phyloP scores from a whole-genome alignment of 2,888 invertebrate species.

The Seira sanloemensis region DNA sequence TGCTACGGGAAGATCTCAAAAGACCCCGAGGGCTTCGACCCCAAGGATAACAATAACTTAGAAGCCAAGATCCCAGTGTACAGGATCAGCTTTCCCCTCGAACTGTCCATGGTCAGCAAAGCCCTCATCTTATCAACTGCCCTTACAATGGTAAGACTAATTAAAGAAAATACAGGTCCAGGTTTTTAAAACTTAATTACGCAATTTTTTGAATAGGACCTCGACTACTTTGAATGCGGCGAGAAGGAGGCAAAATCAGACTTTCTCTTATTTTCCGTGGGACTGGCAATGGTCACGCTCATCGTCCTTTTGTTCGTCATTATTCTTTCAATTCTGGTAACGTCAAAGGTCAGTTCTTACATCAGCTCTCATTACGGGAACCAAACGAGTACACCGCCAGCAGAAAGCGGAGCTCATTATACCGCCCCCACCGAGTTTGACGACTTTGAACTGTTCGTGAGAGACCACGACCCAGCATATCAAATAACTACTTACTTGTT shows the following conservation, averaged over 20 bases:
- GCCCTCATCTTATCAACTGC: slow-evolving; percentile 63
- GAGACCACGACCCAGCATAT: slow-evolving; percentile 45
- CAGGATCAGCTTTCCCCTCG: slow-evolving; percentile 58
- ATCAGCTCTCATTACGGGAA: slow-evolving; percentile 31
- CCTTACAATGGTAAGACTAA: slow-evolving; percentile 56
- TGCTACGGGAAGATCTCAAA: slow-evolving; percentile 65
- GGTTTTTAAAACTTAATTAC: not conserved
- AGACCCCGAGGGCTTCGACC: slow-evolving; percentile 64
- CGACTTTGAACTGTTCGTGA: slow-evolving; percentile 48
- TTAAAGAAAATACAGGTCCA: too few relatives aligned
- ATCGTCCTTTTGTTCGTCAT: slow-evolving; percentile 59
- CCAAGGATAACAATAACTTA: slow-evolving; percentile 44
- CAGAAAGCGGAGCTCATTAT: slow-evolving; percentile 21
- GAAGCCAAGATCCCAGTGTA: slow-evolving; percentile 62
- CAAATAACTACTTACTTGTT: too few relatives aligned
- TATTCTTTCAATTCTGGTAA: slow-evolving; percentile 62
- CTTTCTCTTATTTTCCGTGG: slow-evolving; percentile 58
- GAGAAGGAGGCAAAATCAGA: slow-evolving; percentile 61
- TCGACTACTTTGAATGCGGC: slow-evolving; percentile 66
- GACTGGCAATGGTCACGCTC: slow-evolving; percentile 50
- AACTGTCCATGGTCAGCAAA: slow-evolving; percentile 62
- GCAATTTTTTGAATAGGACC: slow-evolving; percentile 44
- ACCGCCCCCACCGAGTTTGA: slow-evolving; percentile 47
- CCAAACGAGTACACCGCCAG: not conserved
- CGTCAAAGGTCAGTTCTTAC: slow-evolving; percentile 53